Evolutionary conservation across 2,797 vertebrate genomes (phyloP).

Genomic region (Tapera naevia): DNA sequence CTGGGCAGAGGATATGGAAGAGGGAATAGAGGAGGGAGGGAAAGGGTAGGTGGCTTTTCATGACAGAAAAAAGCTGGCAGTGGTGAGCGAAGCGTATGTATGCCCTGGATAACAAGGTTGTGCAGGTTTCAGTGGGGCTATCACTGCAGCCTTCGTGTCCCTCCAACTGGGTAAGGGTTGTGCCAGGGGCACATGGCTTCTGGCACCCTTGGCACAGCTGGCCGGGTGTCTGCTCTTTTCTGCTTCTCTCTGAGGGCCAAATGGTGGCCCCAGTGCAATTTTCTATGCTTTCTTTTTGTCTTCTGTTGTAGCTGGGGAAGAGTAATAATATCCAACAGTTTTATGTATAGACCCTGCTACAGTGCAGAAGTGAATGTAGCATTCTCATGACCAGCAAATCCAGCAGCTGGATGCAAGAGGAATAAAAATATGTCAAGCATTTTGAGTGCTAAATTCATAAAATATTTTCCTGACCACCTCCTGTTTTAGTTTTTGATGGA

Average conservation of each 20-base stretch:
- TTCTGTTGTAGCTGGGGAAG: background rate
- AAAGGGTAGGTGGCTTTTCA: background rate
- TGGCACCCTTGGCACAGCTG: background rate
- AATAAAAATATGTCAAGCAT: background rate
- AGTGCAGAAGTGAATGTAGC: background rate
- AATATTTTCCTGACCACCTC: background rate
- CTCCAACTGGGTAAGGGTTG: background rate
- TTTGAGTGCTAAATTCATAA: background rate
- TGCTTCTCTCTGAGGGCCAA: background rate
- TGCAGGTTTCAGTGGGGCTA: background rate
- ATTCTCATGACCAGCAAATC: background rate
- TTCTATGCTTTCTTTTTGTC: background rate
- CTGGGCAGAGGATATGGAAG: background rate
- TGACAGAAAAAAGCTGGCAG: background rate
- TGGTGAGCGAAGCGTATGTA: background rate
- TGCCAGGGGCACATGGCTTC: background rate
- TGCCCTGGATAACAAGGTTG: background rate
- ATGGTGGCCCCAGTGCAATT: fast-evolving
- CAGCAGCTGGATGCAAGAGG: background rate
- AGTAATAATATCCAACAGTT: background rate
- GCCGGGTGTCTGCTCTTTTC: background rate
- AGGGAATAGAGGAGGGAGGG: background rate
- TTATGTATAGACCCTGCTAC: background rate
- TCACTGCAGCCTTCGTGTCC: fast-evolving
- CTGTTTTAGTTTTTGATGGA: background rate